Base-by-base conservation (phyloP, 1,140 invertebrate genomes). In the Nephila pilipes region DNA sequence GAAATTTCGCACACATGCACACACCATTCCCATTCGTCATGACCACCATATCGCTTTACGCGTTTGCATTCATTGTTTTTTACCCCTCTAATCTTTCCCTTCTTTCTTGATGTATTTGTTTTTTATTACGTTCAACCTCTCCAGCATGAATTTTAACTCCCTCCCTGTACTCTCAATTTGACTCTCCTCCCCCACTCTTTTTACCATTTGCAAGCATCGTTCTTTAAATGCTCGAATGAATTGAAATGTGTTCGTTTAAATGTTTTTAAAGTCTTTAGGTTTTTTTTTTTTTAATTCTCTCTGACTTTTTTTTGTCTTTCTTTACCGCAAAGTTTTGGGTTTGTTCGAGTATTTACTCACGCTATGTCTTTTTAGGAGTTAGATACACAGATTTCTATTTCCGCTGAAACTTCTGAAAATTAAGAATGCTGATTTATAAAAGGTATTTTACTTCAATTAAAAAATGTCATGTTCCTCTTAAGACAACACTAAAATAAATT, bases 1-100 rank as follows among this genome's bases (percentile, higher is more conserved):
- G 69, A 90, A 90, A 90, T 58, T 58, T 36, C 25, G 79, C 80
- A 92, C 90, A 85, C 89, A 81, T 90, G 58, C 29, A 89, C 65
- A 54, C 87, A 79, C 85, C n/a, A 38, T 25, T 46, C 87, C 88
- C 88, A 90, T 90, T 90, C 88, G 88, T 90, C 88, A 90, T 90
- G 75, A 81, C 65, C 57, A 60, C 75, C 54, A 90, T 80, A 90
- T 90, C 88, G 79, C 88, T 58, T 90, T 81, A 60, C 69, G 54
- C 32, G 60, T 38, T 87, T 38, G 25, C 65, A 65, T 75, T 75
- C 18, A 25, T 29, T 85, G 20, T 83, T 38, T 91, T 83, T 91
- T 91, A 14, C n/a, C 55, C 16, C 83, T 58, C n/a, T 69, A 58
- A 80, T 79, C 38, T 90, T 57, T 57, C 38, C 38, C 46, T 75